Evolutionary conservation across 2,113 vertebrate species (phyloP).

Genomic region (Entomyzon cyanotis): DNA sequence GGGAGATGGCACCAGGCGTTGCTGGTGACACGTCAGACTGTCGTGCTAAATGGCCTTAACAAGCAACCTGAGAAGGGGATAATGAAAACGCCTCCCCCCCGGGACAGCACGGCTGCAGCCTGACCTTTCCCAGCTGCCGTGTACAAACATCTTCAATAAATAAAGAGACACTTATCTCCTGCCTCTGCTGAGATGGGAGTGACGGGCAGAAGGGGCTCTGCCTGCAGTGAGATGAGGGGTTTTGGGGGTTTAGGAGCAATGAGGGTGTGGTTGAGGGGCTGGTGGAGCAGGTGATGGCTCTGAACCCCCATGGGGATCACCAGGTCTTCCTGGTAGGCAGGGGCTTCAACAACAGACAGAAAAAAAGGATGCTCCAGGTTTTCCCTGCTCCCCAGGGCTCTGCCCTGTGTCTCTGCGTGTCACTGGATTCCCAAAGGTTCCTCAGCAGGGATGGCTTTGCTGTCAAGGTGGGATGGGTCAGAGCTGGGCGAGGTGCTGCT

Average conservation of each 20-base stretch:
- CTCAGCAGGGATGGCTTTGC: rapidly evolving
- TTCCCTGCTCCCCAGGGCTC: neutral
- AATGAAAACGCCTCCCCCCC: conserved; percentile 34
- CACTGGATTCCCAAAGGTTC: neutral
- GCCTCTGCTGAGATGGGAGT: neutral
- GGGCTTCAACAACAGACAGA: neutral
- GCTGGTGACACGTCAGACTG: neutral
- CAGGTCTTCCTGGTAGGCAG: neutral
- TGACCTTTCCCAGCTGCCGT: conserved; percentile 44
- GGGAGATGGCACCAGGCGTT: neutral
- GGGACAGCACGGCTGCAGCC: conserved; percentile 3
- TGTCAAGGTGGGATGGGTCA: neutral
- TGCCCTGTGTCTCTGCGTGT: rapidly evolving
- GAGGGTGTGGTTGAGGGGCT: rapidly evolving
- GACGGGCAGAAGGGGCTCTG: rapidly evolving
- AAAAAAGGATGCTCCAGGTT: neutral
- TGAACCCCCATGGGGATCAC: rapidly evolving
- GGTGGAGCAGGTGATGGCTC: rapidly evolving
- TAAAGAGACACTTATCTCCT: conserved; percentile 40
- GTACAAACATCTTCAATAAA: conserved; percentile 57
- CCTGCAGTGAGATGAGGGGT: rapidly evolving
- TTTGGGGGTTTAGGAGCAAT: rapidly evolving
- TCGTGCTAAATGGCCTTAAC: conserved; percentile 30
- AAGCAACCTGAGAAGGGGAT: conserved; percentile 25
- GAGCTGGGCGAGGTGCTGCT: neutral